These are phyloP conservation scores for Spicauda simplicius DNA, from an alignment of 2,888 invertebrate species.

Conservation along the genomic window DNA sequence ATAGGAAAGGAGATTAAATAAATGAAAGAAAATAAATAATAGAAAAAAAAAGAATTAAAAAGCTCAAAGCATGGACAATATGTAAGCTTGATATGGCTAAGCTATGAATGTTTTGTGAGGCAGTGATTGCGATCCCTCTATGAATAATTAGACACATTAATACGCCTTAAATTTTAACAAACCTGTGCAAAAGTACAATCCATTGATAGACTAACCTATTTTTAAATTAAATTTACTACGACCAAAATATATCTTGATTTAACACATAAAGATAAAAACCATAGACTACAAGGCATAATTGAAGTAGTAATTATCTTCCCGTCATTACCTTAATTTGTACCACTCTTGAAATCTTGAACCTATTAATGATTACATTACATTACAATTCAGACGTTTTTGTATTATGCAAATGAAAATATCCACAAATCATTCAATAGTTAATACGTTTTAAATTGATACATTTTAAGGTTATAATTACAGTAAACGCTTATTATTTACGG, in stretches of 20 bases:
- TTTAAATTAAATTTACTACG: not conserved
- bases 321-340: not conserved
- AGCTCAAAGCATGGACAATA: conserved; percentile 77
- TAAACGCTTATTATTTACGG: no score
- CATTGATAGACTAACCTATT: conserved; percentile 2
- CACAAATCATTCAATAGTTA: conserved; percentile 32
- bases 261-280: not conserved
- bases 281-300: no score
- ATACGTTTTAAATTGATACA: no score
- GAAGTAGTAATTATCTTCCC: not conserved
- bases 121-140: conserved; percentile 80
- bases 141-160: conserved; percentile 50
- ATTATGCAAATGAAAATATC: conserved; percentile 3
- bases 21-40: conserved; percentile 64
- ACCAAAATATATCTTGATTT: not conserved
- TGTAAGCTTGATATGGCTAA: conserved; percentile 77
- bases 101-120: conserved; percentile 85
- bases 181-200: conserved; percentile 50
- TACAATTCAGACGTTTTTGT: not conserved
- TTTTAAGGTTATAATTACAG: no score
- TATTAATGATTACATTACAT: conserved; percentile 3
- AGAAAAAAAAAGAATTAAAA: conserved; percentile 64
- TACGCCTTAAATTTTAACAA: conserved; percentile 47
- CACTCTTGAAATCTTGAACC: not conserved
- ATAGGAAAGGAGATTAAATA: conserved; percentile 64